phyloP scores from a whole-genome alignment of 2,797 vertebrate genomes.

The Trachops cirrhosus region DNA sequence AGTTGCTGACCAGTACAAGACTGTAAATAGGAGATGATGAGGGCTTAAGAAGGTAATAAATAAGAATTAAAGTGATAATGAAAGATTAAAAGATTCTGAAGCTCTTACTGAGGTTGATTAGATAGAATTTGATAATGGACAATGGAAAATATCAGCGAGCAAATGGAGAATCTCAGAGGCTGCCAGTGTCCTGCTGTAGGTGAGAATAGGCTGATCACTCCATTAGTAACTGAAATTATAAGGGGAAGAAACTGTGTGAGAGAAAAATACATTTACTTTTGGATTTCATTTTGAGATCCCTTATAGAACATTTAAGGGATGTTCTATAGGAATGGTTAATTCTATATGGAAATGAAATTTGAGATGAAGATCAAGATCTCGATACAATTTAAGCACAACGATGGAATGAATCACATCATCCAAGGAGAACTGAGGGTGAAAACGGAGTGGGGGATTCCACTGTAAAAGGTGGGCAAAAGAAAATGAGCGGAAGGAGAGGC shows the following conservation, averaged over 20 bases:
- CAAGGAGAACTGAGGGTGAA: neutral
- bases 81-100: neutral
- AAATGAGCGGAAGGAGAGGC: neutral
- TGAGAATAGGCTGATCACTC: neutral
- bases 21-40: neutral
- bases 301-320: neutral
- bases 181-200: fast-evolving
- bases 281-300: neutral
- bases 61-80: neutral
- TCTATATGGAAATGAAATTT: neutral
- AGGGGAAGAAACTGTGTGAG: neutral
- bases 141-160: neutral
- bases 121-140: neutral
- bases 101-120: neutral
- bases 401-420: neutral
- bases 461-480: neutral
- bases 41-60: neutral
- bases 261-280: neutral
- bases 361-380: neutral
- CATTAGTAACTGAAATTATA: neutral
- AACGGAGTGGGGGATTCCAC: neutral
- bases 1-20: neutral
- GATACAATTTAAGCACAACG: neutral
- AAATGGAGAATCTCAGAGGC: neutral
- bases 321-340: neutral